A percentile compares a stretch with the other conserved stretches of the same genome.
Evolutionary conservation across 1,140 invertebrate genomes (phyloP).

Genomic region (Drosophila guanche): DNA sequence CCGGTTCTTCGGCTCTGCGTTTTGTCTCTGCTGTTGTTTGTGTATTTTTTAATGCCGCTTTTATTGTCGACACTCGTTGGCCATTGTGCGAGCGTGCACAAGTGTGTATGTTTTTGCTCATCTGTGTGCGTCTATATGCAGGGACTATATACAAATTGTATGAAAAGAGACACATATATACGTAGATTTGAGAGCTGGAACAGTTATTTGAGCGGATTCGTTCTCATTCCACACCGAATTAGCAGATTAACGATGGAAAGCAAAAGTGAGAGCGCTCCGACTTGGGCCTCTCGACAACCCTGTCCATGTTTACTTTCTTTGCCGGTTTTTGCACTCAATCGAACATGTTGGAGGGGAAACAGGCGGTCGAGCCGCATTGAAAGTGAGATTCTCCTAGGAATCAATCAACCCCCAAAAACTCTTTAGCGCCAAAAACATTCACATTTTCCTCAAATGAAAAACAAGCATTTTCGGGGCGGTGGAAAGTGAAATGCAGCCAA

Average conservation of each 20-base stretch:
- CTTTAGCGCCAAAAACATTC: slow-evolving; percentile 61
- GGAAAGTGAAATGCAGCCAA: slow-evolving; percentile 77
- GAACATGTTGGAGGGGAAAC: slow-evolving; percentile 68
- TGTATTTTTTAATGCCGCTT: slow-evolving; percentile 58
- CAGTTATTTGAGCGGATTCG: slow-evolving; percentile 13
- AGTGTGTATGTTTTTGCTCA: slow-evolving; percentile 3
- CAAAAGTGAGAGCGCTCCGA: slow-evolving; percentile 26
- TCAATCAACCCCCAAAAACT: slow-evolving; percentile 20
- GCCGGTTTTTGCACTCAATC: slow-evolving; percentile 57
- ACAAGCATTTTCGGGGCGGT: slow-evolving; percentile 67
- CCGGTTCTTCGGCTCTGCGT: background rate
- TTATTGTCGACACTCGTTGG: slow-evolving; percentile 52
- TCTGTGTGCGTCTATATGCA: slow-evolving; percentile 13
- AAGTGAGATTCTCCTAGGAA: slow-evolving; percentile 63
- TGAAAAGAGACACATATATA: background rate
- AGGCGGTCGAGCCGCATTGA: slow-evolving; percentile 60
- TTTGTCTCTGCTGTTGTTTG: slow-evolving; percentile 30
- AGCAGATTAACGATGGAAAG: slow-evolving; percentile 43
- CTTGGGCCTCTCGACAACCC: slow-evolving; percentile 16
- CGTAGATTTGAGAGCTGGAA: slow-evolving; percentile 1
- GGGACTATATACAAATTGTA: slow-evolving; percentile 7
- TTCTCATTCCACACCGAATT: background rate
- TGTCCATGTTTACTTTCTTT: slow-evolving; percentile 59
- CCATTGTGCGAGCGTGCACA: slow-evolving; percentile 27
- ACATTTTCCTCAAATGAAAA: slow-evolving; percentile 75